Evolutionary conservation across 2,888 invertebrate genomes (phyloP), one percentile per base, ranked within the genome.

Genomic region (Plebejus melissa): DNA sequence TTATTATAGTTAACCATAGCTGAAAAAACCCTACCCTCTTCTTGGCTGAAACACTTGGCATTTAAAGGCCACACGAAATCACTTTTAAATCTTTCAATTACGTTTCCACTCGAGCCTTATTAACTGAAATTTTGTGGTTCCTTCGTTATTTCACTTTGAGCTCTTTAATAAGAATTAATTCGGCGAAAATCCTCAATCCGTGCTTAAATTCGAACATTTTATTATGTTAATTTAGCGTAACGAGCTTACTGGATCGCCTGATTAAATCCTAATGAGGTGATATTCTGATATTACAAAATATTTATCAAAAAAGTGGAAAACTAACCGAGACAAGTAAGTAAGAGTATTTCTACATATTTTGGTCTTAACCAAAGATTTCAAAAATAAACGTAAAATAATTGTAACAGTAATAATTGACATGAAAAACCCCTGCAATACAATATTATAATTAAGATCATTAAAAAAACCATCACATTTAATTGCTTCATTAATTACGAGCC

Each of bases 131-230:
- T 70, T 41, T n/a, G 70, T 70, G 22, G 70, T 41, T 70, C 7
- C 41, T 70, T 41, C 70, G 41, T 70, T 69, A 38, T 69, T 70
- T 41, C 9, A 38, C 38, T 41, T 70, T 41, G 9, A 70, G 70
- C 70, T 70, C 32, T 65, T 65, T 70, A 69, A 70, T 70, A 70
- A 41, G 41, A 70, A 41, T 41, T 70, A 41, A 70, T 70, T 70
- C 22, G n/a, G 70, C 7, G 70, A 41, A 70, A 70, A 70, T 70
- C 41, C 22, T 65, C 5, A 65, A 65, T 65, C 65, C 32, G 65
- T 65, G 65, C 65, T 28, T 16, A 32, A 65, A 65, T 65, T 65
- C 36, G 65, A 65, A 65, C 32, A 65, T 65, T 65, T 65, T 32
- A 65, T 36, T 65, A 65, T 32, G 32, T 65, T 65, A 65, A 65